Evolutionary conservation across 2,797 vertebrate species (phyloP).

Genomic region (Tachyglossus aculeatus): DNA sequence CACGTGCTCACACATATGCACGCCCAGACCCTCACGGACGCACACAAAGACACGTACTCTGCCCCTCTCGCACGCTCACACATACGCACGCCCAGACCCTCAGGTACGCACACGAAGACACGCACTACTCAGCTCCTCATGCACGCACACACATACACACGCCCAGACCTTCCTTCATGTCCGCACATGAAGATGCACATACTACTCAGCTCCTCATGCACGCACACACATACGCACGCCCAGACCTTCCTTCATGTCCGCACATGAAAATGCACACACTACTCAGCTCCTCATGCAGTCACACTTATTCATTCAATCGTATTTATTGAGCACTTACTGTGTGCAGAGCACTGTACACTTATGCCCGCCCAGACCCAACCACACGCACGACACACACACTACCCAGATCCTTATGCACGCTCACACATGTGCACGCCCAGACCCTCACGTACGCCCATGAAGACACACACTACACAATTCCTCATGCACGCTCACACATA

Average conservation of each 20-base stretch:
- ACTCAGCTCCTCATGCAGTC: neutral
- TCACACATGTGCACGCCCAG: neutral
- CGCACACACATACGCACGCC: neutral
- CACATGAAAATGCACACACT: neutral
- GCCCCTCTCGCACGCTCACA: neutral
- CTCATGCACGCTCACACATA: neutral
- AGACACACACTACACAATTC: neutral
- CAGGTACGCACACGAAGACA: neutral
- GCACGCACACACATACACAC: neutral
- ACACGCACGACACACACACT: constrained; percentile 5
- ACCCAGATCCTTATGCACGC: neutral
- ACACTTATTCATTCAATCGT: too few species aligned
- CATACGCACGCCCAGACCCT: neutral
- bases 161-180: neutral
- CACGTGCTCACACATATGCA: neutral
- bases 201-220: too few species aligned
- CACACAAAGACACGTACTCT: neutral
- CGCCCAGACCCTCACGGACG: neutral
- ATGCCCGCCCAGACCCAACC: too few species aligned
- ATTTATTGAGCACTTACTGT: too few species aligned
- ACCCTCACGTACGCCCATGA: neutral
- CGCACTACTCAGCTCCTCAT: neutral
- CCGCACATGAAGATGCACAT: neutral
- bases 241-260: neutral
- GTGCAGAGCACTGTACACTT: too few species aligned